Percentiles rank a stretch among this genome's conserved stretches.
Conservation (phyloP, 2,797 vertebrate genomes). For the Melanotaenia trifasciata region DNA sequence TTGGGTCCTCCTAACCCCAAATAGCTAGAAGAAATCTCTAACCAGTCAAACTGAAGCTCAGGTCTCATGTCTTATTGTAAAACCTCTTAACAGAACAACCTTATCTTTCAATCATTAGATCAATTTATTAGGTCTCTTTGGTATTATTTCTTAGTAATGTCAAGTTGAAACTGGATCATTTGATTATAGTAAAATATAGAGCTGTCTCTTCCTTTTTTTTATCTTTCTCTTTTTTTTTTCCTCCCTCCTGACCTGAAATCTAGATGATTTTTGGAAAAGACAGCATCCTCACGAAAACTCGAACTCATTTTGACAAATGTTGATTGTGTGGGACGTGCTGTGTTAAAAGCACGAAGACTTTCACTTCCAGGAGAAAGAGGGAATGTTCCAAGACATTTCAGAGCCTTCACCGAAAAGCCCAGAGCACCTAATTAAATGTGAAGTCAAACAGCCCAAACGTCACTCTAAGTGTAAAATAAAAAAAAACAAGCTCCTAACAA, state of each 20-base stretch:
- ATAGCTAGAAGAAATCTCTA: too few species aligned
- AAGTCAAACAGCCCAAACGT: conserved; percentile 27
- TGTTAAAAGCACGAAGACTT: conserved; percentile 20
- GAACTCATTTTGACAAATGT: conserved; percentile 47
- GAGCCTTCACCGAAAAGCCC: conserved; percentile 14
- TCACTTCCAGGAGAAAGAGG: conserved; percentile 20
- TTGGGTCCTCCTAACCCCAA: too few species aligned
- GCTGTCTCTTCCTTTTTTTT: not conserved
- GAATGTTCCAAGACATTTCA: conserved; percentile 6
- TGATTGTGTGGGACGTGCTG: conserved; percentile 31
- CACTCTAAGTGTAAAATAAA: conserved; percentile 3
- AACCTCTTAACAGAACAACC: not conserved
- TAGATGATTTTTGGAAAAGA: conserved; percentile 11
- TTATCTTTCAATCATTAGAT: too few species aligned
- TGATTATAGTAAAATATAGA: not conserved
- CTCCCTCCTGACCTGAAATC: conserved; percentile 13
- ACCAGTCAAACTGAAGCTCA: too few species aligned
- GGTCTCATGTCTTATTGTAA: not conserved
- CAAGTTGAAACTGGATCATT: not conserved
- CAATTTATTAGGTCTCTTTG: not conserved
- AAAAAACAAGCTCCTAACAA: not conserved
- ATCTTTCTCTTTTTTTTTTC: not conserved
- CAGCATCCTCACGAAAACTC: conserved; percentile 29
- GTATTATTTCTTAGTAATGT: not conserved
- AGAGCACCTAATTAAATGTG: conserved; percentile 5